Evolutionary conservation across 2,113 vertebrate species (phyloP), one percentile per base, ranked within the genome.

Genomic region (Bos javanicus): DNA sequence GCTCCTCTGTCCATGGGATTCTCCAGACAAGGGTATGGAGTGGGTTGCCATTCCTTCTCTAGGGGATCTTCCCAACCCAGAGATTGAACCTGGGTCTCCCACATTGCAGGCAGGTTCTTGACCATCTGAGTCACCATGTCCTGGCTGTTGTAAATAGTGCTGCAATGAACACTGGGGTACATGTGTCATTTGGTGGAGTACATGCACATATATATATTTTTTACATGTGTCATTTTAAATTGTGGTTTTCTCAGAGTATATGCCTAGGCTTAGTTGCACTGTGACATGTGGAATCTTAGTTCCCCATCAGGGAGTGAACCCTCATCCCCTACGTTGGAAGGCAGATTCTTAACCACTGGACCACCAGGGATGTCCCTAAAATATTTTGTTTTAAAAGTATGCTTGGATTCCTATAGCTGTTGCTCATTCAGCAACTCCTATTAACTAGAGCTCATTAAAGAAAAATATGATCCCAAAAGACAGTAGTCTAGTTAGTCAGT

Each of bases 381-480:
- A 60, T 62, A 52, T 92, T 85, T 56, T 71, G 25, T 92, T 94
- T 93, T 89, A 60, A 64, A 95, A 56, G 36, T 95, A 39, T 92
- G 30, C 54, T 62, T 94, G 26, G 78, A 52, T 97, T 96, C 16
- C 43, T 67, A 1, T 92, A 95, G 36, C 85, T 95, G 3, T 84
- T 71, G 67, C 46, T 95, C 33, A 92, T 78, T 97, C 39, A 93
- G 12, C 88, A 92, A 11, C 54, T 97, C 33, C 28, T 82, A 46
- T 28, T 97, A 94, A 91, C n/a, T 90, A 57, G 78, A 92, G 57
- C 19, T 97, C 52, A 81, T 74, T 83, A 82, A 94, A 91, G 48
- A 62, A 94, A 94, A 92, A 56, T 48, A 52, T 6, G 28, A 91
- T 54, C 25, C 57, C 67, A 23, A 46, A 96, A 92, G 60, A 83